Base-by-base conservation (phyloP, 1,140 invertebrate species). In the Musca domestica region DNA sequence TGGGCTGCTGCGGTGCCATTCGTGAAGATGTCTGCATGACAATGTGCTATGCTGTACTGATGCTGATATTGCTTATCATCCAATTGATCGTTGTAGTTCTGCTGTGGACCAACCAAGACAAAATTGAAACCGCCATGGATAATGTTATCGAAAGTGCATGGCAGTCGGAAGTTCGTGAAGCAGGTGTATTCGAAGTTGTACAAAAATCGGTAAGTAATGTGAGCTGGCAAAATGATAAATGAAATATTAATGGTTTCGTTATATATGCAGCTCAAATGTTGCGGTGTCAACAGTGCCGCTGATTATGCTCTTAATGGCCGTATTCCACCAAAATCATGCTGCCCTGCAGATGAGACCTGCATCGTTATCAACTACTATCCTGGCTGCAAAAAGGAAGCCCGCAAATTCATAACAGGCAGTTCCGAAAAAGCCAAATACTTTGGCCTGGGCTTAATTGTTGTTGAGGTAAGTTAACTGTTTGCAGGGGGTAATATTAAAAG, bases 1-100 rank as follows among this genome's bases (percentile, higher is more conserved):
- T 94, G 76, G 93, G 93, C 73, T 95, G 92, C 79, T 94, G 92
- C 75, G 92, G 92, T 47, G 92, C 92, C 5, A 89, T 93, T 68
- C 87, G 90, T 67, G 92, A 94, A 80, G 93, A 88, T 71, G 87
- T 91, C 68, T 93, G 91, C 83, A 94, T 94, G 91, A 85, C 90
- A 22, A 86, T 92, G 76, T 91, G 89, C 87, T 90, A 89, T 81
- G 85, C 88, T 1, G 84, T 88, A 66, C 85, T 87, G 74, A 76
- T 90, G 69, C 76, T 89, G 66, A 82, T 88, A 34, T 81, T 90
- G 46, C 85, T 90, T 71, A 85, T 90, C 25, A 74, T 88, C 63
- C 88, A 90, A 85, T 83, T 90, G 49, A 84, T 85, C 1, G 73
- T 89, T n/a, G 85, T 84, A 1, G 83, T 88, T 2, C 83, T 86